Conservation (phyloP, 2,888 invertebrate genomes). For the Emmelina monodactyla region DNA sequence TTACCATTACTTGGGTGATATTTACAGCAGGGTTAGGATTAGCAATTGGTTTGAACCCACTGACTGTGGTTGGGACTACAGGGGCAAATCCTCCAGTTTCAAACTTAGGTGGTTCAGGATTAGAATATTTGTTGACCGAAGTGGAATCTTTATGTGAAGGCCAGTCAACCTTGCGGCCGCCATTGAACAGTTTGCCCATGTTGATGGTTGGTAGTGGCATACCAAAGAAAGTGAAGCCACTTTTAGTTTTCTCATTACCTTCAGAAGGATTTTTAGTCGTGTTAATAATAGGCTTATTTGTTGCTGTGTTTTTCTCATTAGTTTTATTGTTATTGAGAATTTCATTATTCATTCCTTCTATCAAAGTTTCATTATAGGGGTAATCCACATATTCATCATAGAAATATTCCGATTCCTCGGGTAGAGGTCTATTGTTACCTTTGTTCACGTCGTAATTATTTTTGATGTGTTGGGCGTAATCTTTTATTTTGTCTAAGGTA, state of each 20-base stretch:
- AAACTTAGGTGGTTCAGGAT: constrained; percentile 66
- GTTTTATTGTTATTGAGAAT: constrained; percentile 29
- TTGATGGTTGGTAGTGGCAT: constrained; percentile 79
- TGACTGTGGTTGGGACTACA: constrained; percentile 72
- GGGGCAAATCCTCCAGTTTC: constrained; percentile 82
- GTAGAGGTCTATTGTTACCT: constrained; percentile 67
- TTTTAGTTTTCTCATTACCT: constrained; percentile 31
- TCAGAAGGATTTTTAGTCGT: constrained; percentile 32
- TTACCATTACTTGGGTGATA: constrained; percentile 17
- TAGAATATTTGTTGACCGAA: constrained; percentile 29
- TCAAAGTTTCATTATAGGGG: constrained; percentile 69
- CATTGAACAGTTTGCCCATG: constrained; percentile 70
- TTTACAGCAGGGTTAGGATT: constrained; percentile 24
- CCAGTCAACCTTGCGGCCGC: constrained; percentile 55
- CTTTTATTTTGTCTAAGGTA: constrained; percentile 64
- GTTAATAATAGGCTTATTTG: constrained; percentile 32
- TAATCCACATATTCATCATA: constrained; percentile 86
- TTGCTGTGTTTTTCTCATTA: constrained; percentile 46
- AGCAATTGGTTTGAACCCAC: constrained; percentile 77
- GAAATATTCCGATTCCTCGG: constrained; percentile 82
- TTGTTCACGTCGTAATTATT: constrained; percentile 52
- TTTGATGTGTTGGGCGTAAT: constrained; percentile 48
- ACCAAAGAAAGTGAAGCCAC: constrained; percentile 85
- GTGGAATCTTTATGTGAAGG: constrained; percentile 38
- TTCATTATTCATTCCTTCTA: constrained; percentile 40